These are phyloP conservation scores for Drosophila subobscura DNA, from an alignment of 1,140 invertebrate species.

Conservation along the genomic window DNA sequence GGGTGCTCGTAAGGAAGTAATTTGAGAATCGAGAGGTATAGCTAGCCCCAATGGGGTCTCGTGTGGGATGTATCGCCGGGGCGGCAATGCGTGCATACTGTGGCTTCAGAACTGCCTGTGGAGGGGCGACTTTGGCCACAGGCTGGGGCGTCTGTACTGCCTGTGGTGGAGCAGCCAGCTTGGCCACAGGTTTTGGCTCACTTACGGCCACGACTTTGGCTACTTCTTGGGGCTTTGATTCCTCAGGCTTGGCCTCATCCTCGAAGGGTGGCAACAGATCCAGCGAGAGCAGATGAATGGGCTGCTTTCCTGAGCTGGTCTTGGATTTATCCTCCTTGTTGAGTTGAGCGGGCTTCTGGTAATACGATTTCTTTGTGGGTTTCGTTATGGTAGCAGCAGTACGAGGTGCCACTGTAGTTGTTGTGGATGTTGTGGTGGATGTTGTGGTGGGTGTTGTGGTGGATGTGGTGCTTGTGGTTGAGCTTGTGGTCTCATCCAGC, in stretches of 20 bases:
- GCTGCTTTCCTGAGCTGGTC: conserved; percentile 22
- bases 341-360: conserved; percentile 46
- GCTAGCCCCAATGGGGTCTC: background rate
- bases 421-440: conserved; percentile 11
- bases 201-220: conserved; percentile 4
- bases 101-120: background rate
- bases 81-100: conserved; percentile 24
- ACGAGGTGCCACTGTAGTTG: conserved; percentile 12
- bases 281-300: conserved; percentile 44
- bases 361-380: conserved; percentile 69
- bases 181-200: conserved; percentile 9
- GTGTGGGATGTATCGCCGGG: conserved; percentile 4
- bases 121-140: background rate
- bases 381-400: conserved; percentile 24
- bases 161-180: background rate
- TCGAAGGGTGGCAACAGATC: conserved; percentile 67
- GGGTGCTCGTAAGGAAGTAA: conserved; percentile 64
- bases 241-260: conserved; percentile 22
- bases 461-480: conserved; percentile 29
- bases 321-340: conserved; percentile 31
- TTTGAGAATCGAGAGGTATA: conserved; percentile 49
- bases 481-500: conserved; percentile 41
- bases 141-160: background rate
- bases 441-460: conserved; percentile 11
- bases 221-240: conserved; percentile 12